Percentiles rank a stretch among this genome's conserved stretches.
Conservation (phyloP, 2,113 vertebrate genomes). For the Pelecanus crispus region DNA sequence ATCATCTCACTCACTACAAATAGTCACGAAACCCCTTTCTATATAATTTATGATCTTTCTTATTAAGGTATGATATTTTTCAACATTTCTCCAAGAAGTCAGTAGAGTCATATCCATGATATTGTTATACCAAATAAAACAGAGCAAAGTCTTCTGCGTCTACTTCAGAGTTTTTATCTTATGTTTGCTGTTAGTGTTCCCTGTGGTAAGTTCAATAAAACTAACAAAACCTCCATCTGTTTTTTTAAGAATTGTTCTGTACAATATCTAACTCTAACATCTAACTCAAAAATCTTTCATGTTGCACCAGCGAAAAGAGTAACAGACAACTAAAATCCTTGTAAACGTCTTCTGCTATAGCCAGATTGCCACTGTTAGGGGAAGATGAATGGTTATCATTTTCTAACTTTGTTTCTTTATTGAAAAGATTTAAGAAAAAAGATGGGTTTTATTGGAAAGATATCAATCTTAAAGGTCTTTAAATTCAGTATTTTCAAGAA, state of each 20-base stretch:
- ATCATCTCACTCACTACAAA: background rate
- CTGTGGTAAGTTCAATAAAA: conserved; percentile 34
- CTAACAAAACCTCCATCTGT: background rate
- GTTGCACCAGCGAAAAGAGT: background rate
- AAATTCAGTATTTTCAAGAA: background rate
- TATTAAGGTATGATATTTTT: background rate
- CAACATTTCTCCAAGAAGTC: background rate
- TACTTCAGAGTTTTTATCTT: background rate
- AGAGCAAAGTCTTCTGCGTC: background rate
- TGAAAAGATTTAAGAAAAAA: background rate
- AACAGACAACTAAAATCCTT: background rate
- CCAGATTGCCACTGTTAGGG: background rate
- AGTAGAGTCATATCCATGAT: background rate
- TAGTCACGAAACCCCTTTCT: background rate
- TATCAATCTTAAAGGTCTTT: background rate
- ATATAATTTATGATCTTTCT: background rate
- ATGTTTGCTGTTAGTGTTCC: background rate
- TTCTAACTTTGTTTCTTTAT: background rate
- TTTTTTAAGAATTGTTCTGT: background rate
- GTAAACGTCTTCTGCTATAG: background rate
- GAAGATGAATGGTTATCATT: background rate
- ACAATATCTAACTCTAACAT: background rate
- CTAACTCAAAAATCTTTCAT: background rate
- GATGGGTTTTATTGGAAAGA: background rate
- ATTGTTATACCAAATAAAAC: background rate